phyloP scores from a whole-genome alignment of 2,888 invertebrate species.

The Hermodice carunculata region DNA sequence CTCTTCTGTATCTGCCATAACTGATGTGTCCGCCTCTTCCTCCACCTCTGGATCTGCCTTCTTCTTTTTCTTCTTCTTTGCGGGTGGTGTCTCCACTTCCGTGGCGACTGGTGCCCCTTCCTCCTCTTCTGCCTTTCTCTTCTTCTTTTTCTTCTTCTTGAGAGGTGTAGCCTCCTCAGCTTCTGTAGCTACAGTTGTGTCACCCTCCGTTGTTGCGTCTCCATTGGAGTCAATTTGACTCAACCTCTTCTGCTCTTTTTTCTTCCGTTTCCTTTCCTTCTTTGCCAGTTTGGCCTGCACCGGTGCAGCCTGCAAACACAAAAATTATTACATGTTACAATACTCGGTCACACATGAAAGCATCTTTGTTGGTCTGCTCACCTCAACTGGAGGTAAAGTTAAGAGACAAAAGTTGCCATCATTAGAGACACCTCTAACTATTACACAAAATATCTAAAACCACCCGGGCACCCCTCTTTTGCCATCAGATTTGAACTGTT shows the following conservation, averaged over 20 bases:
- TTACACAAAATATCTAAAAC: no score
- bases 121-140: constrained; percentile 44
- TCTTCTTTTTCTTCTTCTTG: constrained; percentile 51
- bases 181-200: constrained; percentile 21
- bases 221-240: constrained; percentile 16
- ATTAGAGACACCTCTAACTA: no score
- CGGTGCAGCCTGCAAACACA: constrained; percentile 48
- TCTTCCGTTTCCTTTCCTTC: constrained; percentile 61
- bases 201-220: constrained; percentile 20
- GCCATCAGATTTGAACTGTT: no score
- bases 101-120: constrained; percentile 4
- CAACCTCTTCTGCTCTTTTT: constrained; percentile 45
- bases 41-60: constrained; percentile 22
- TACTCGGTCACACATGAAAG: no score
- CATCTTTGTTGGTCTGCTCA: no score
- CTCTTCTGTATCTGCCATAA: neutral
- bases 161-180: constrained; percentile 30
- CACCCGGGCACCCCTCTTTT: no score
- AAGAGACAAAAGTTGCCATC: no score
- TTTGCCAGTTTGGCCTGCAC: constrained; percentile 49
- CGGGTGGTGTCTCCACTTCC: neutral
- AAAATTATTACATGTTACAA: neutral
- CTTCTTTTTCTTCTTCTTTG: constrained; percentile 36
- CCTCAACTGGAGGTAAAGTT: no score
- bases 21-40: neutral